Evolutionary conservation across 53 echinoderm and acorn worm species (phyloP).

Genomic region (Crossaster papposus): DNA sequence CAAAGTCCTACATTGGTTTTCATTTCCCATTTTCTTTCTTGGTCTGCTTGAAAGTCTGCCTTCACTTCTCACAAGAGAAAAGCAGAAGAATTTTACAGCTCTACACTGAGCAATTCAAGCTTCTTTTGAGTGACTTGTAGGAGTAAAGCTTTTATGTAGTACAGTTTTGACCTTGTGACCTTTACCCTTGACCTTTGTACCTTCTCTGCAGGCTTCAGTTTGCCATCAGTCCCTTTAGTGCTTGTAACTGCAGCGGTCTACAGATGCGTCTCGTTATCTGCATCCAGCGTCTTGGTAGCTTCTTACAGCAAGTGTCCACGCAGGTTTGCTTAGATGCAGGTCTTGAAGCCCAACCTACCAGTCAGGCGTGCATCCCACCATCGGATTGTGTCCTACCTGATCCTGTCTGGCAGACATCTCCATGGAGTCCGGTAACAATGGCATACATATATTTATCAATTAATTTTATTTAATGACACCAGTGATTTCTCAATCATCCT

Average conservation of each 20-base stretch:
- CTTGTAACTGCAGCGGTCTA: constrained; percentile 74
- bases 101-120: no score
- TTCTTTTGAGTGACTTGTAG: no score
- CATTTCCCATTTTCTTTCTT: no score
- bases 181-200: not conserved
- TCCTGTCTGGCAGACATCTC: constrained; percentile 69
- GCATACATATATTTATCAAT: no score
- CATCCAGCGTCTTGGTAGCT: constrained; percentile 43
- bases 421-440: constrained; percentile 64
- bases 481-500: no score
- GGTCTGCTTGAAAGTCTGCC: no score
- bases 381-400: constrained; percentile 48
- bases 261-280: constrained; percentile 80
- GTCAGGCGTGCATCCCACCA: constrained; percentile 61
- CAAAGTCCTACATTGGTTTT: no score
- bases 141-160: no score
- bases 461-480: not conserved
- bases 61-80: no score
- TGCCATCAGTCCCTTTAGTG: constrained; percentile 53
- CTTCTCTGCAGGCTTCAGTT: constrained; percentile 66
- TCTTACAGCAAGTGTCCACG: constrained; percentile 37
- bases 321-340: constrained; percentile 42
- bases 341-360: not conserved
- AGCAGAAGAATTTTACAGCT: no score
- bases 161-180: not conserved